phyloP scores from a whole-genome alignment of 1,140 invertebrate species.

The Diabrotica virgifera region DNA sequence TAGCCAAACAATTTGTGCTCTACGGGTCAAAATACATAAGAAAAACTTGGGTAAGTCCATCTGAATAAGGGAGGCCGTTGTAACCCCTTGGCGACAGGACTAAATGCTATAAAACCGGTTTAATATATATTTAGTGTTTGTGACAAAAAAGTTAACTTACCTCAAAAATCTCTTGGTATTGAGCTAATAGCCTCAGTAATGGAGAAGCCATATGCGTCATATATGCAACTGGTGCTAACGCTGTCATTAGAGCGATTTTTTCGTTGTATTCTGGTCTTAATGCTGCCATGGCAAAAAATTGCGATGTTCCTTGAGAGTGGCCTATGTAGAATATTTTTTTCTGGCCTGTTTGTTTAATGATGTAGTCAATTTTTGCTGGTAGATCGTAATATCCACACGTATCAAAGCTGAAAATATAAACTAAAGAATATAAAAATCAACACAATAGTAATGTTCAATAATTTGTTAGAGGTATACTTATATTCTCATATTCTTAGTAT shows the following conservation, averaged over 20 bases:
- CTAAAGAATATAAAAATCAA: too few relatives aligned
- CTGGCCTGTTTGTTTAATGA: conserved; percentile 37
- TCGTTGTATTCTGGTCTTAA: conserved; percentile 60
- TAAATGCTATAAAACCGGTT: too few relatives aligned
- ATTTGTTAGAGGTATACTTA: too few relatives aligned
- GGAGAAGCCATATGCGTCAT: conserved; percentile 50
- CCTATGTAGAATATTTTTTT: conserved; percentile 35
- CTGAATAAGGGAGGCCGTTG: too few relatives aligned
- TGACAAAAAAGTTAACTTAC: conserved; percentile 5
- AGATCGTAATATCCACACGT: conserved; percentile 56
- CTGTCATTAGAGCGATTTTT: conserved; percentile 60
- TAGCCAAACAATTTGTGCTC: too few relatives aligned
- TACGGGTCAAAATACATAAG: too few relatives aligned
- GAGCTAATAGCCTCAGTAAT: conserved; percentile 8
- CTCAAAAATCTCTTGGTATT: background rate
- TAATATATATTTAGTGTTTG: background rate
- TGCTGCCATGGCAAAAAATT: conserved; percentile 62
- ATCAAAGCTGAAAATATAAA: conserved; percentile 33
- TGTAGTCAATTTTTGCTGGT: conserved; percentile 59
- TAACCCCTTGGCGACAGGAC: too few relatives aligned
- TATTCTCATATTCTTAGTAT: too few relatives aligned
- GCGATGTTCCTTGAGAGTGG: conserved; percentile 56
- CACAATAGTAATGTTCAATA: too few relatives aligned
- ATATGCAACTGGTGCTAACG: conserved; percentile 65
- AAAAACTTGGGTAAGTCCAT: too few relatives aligned